Conservation (phyloP, 2,888 invertebrate species). For the Pomacea canaliculata region DNA sequence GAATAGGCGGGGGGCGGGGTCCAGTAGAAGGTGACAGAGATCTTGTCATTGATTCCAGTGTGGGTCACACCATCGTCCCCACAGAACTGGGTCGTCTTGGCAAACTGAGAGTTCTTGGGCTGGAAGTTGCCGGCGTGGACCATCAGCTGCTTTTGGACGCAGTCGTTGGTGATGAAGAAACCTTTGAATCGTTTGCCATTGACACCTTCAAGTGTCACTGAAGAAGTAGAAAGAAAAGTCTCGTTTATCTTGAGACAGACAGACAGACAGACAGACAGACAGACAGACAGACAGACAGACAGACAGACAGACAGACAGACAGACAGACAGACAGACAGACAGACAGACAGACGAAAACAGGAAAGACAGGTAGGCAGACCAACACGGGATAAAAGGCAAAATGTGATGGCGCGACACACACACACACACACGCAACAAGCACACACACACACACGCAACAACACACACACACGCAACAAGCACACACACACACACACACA, state of each 20-base stretch:
- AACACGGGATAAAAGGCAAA: not conserved
- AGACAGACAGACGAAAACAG: not conserved
- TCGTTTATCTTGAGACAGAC: not conserved
- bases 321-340: not conserved
- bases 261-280: conserved; percentile 2
- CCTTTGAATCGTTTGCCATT: conserved; percentile 5
- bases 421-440: too few species aligned
- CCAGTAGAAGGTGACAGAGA: not conserved
- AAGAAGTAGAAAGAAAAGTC: not conserved
- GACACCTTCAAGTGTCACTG: conserved; percentile 3
- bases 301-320: not conserved
- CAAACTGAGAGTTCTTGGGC: not conserved
- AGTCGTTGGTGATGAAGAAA: conserved; percentile 10
- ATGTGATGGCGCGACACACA: too few species aligned
- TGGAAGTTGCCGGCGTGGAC: not conserved
- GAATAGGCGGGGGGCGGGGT: not conserved
- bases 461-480: too few species aligned
- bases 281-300: not conserved
- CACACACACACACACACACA: too few species aligned
- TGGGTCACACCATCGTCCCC: conserved; percentile 1
- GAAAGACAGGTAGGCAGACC: too few species aligned
- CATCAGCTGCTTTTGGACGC: not conserved
- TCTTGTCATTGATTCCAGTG: not conserved
- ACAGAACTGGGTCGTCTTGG: not conserved
- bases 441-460: too few species aligned